These are phyloP conservation scores for Drosophila bunnanda DNA, from an alignment of 2,888 invertebrate genomes.

Conservation along the genomic window DNA sequence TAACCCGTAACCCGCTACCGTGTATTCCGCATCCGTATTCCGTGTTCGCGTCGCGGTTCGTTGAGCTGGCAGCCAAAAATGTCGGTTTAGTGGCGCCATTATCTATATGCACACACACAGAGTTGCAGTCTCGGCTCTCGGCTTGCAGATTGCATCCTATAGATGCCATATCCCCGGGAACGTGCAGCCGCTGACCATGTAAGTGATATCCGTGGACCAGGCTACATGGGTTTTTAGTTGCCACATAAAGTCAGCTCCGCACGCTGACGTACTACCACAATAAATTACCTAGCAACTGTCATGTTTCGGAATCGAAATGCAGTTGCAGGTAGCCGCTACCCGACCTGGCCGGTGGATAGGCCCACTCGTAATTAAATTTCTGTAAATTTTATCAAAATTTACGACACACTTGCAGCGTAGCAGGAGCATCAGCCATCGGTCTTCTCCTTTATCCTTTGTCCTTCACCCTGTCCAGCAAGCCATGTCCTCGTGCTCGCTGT, in stretches of 20 bases:
- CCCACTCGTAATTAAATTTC: constrained; percentile 70
- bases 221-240: constrained; percentile 54
- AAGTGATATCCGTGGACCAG: constrained; percentile 64
- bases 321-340: constrained; percentile 15
- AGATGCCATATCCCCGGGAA: constrained; percentile 21
- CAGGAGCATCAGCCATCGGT: constrained; percentile 12
- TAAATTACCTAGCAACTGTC: constrained; percentile 51
- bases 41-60: constrained; percentile 46
- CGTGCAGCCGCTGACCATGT: constrained; percentile 57
- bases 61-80: constrained; percentile 58
- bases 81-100: constrained; percentile 70
- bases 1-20: constrained; percentile 1
- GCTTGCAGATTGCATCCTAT: constrained; percentile 10
- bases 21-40: constrained; percentile 33
- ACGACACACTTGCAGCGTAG: constrained; percentile 38
- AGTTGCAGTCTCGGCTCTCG: constrained; percentile 3
- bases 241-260: constrained; percentile 13
- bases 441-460: constrained; percentile 12
- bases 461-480: constrained; percentile 1
- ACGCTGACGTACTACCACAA: constrained; percentile 23
- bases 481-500: constrained; percentile 6
- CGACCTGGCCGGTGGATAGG: constrained; percentile 17
- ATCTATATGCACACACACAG: constrained; percentile 52
- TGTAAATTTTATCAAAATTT: constrained; percentile 70
- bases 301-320: constrained; percentile 49